Evolutionary conservation across 2,113 vertebrate genomes (phyloP).

Genomic region (Percopsis transmontana): DNA sequence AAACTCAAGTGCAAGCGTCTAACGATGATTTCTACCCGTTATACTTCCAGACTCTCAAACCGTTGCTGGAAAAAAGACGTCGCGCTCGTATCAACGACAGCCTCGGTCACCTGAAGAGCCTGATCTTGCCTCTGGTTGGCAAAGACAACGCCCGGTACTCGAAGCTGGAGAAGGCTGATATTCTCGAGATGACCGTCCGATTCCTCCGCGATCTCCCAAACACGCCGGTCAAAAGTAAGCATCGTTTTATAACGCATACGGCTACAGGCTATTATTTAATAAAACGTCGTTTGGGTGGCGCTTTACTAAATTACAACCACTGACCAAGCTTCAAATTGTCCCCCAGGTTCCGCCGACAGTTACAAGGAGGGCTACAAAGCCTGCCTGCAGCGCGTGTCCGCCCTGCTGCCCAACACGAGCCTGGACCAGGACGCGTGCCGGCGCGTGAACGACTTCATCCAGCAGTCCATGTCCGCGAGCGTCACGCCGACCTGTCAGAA

Average conservation of each 20-base stretch:
- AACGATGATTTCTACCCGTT: constrained; percentile 3
- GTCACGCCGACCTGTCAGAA: constrained; percentile 58
- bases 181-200: constrained; percentile 91
- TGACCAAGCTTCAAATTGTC: constrained; percentile 17
- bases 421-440: constrained; percentile 72
- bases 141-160: constrained; percentile 85
- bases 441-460: constrained; percentile 78
- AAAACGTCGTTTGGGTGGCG: not conserved
- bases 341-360: constrained; percentile 27
- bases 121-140: constrained; percentile 85
- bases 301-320: constrained; percentile 2
- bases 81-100: constrained; percentile 88
- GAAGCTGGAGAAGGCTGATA: constrained; percentile 90
- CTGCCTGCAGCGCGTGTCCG: constrained; percentile 80
- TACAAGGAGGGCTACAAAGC: constrained; percentile 84
- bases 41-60: constrained; percentile 81
- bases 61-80: constrained; percentile 83
- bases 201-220: constrained; percentile 83
- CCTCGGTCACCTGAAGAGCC: constrained; percentile 81
- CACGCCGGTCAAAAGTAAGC: constrained; percentile 74
- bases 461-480: constrained; percentile 54
- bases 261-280: not conserved
- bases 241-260: not conserved
- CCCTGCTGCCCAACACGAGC: constrained; percentile 73
- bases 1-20: constrained; percentile 3